These are phyloP conservation scores for Mus spretus DNA, from an alignment of 2,797 vertebrate genomes.

Conservation along the genomic window DNA sequence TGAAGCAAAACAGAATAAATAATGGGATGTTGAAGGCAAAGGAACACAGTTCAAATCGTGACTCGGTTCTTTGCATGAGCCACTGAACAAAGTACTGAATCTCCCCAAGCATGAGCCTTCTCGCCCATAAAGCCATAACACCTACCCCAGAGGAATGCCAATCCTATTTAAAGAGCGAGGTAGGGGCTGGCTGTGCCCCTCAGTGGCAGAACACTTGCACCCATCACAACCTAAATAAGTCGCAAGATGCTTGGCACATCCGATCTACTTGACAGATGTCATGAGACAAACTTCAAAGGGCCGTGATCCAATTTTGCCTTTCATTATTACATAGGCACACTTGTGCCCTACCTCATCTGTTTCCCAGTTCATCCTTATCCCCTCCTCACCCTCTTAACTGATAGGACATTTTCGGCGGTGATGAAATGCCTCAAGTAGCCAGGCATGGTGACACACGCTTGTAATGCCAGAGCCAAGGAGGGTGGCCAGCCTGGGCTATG, in stretches of 20 bases:
- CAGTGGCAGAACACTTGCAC: not conserved
- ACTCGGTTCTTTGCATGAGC: not conserved
- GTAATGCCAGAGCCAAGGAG: not conserved
- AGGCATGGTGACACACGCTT: not conserved
- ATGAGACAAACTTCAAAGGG: conserved; percentile 5
- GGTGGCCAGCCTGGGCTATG: not conserved
- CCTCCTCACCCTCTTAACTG: not conserved
- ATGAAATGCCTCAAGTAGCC: not conserved
- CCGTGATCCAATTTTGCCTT: not conserved
- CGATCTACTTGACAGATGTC: not conserved
- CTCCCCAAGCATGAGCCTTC: not conserved
- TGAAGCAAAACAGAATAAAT: not conserved
- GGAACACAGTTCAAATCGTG: not conserved
- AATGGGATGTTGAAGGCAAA: not conserved
- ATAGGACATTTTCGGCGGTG: not conserved
- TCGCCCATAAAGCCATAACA: not conserved
- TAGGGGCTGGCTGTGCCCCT: not conserved
- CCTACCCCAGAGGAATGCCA: not conserved
- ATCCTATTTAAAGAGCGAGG: not conserved
- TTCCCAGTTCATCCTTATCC: accelerated
- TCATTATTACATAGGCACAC: not conserved
- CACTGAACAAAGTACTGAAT: not conserved
- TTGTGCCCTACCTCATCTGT: too few relatives aligned
- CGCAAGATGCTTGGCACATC: not conserved
- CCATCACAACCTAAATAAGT: not conserved